phyloP scores from a whole-genome alignment of 1,140 invertebrate species.

The Zaprionus vittiger region DNA sequence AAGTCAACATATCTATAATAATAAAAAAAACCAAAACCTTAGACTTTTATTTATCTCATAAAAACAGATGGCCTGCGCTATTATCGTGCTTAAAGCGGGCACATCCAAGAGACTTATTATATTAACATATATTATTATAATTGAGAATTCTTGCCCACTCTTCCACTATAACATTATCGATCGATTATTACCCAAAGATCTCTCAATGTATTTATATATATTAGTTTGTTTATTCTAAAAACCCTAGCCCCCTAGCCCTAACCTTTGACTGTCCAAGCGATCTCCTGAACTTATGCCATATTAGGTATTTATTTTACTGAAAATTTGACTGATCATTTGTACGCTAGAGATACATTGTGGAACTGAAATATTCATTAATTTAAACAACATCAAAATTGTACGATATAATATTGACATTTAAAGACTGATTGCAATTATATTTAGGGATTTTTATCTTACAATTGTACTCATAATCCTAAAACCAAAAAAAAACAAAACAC shows the following conservation, averaged over 20 bases:
- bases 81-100: background rate
- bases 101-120: slow-evolving; percentile 4
- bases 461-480: slow-evolving; percentile 37
- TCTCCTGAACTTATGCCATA: slow-evolving; percentile 57
- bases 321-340: slow-evolving; percentile 60
- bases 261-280: slow-evolving; percentile 36
- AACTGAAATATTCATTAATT: slow-evolving; percentile 34
- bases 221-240: slow-evolving; percentile 19
- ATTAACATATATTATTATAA: background rate
- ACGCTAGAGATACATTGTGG: slow-evolving; percentile 24
- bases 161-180: slow-evolving; percentile 9
- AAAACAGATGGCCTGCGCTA: background rate
- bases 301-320: slow-evolving; percentile 51
- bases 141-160: slow-evolving; percentile 18
- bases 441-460: slow-evolving; percentile 53
- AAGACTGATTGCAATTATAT: slow-evolving; percentile 64
- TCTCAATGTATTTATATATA: slow-evolving; percentile 30
- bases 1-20: slow-evolving; percentile 28
- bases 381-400: slow-evolving; percentile 45
- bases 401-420: slow-evolving; percentile 52
- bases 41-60: slow-evolving; percentile 27
- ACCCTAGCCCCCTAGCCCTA: slow-evolving; percentile 7
- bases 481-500: slow-evolving; percentile 44
- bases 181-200: slow-evolving; percentile 34
- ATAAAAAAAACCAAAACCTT: slow-evolving; percentile 43